Base-by-base conservation (phyloP, 2,113 vertebrate genomes). In the Chamaetylas fuelleborni region DNA sequence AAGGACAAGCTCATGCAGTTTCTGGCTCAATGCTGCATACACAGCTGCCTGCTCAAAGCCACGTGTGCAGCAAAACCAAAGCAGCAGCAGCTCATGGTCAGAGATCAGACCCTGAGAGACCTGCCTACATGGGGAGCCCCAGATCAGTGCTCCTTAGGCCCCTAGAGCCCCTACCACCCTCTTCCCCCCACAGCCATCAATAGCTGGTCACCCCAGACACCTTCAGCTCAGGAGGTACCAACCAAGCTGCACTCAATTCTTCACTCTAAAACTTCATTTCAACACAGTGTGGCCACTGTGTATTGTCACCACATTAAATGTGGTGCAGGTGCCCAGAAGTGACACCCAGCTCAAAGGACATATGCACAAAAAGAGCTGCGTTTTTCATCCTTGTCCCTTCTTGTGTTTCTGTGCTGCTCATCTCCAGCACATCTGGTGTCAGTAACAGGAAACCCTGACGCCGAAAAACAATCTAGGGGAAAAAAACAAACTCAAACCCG, bases 361-460 rank as follows among this genome's bases (percentile, higher is more conserved):
- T 0, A 28, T 0, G 0, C 22, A 81, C 10, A 50, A 19, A 45
- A 81, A 86, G 38, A 66, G 23, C 11, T 8, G n/a, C 13, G 42
- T 66, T 56, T 78, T 61, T 13, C 64, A 70, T 58, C 53, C 43
- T 58, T 0, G 0, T 29, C 60, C 66, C 38, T 76, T 72, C 76
- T 40, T 71, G 40, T 47, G 67, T 56, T 87, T 60, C 57, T 33
- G 40, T 7, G 5, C 4, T 78, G 48, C 53, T 90, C 0, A 0
- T 65, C 70, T 84, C 73, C 53, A 88, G 72, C 72, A 79, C 65
- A 81, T 90, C 77, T 92, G 42, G 29, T 58, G 42, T 60, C 77
- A 91, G 81, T 64, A 92, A 91, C 73, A 82, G 91, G 89, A 95
- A 96, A 92, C n/a, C 7, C 57, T 57, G 73, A 95, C 1, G 1